A percentile compares a stretch with the other conserved stretches of the same genome.
phyloP scores from a whole-genome alignment of 2,113 vertebrate genomes.

The Bufo gargarizans region DNA sequence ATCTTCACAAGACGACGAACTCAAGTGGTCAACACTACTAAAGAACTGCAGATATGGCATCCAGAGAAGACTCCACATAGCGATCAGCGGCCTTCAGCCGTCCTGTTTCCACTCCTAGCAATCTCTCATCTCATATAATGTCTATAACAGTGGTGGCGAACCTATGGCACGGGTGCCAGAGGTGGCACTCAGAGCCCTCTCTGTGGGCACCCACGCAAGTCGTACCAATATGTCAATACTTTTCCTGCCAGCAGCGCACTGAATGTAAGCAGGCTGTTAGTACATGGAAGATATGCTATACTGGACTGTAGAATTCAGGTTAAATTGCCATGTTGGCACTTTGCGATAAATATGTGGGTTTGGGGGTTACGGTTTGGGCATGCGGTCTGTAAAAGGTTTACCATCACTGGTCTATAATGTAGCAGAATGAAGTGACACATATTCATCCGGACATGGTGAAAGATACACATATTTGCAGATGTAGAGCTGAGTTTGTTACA shows the following conservation, averaged over 20 bases:
- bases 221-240: too few relatives aligned
- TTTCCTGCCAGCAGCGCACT: too few relatives aligned
- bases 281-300: too few relatives aligned
- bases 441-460: neutral
- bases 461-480: neutral
- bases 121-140: neutral
- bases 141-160: neutral
- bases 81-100: neutral
- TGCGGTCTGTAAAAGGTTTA: too few relatives aligned
- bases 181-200: too few relatives aligned
- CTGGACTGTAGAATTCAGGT: too few relatives aligned
- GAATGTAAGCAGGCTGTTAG: too few relatives aligned
- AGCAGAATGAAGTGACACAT: neutral
- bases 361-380: too few relatives aligned
- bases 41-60: slow-evolving; percentile 45
- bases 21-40: slow-evolving; percentile 64
- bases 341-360: too few relatives aligned
- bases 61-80: neutral
- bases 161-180: too few relatives aligned
- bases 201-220: too few relatives aligned
- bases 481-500: neutral
- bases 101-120: neutral
- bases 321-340: too few relatives aligned
- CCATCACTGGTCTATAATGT: neutral
- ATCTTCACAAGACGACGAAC: slow-evolving; percentile 69